Base-by-base conservation (phyloP, 2,888 invertebrate genomes). In the Idaea biselata region DNA sequence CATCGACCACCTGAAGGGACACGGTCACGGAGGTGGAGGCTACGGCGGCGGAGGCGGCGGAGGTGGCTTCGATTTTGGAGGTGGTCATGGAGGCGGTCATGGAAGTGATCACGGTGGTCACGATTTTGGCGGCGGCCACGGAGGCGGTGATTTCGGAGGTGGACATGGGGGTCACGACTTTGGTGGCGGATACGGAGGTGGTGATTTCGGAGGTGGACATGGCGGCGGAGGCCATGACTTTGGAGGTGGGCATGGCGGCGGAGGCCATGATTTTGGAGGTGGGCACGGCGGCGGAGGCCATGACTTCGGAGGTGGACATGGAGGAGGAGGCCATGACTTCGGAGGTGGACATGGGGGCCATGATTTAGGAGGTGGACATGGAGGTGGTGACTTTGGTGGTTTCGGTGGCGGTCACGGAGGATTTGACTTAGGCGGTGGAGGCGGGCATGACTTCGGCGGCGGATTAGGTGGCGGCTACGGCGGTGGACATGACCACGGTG, bases 1-100 rank as follows among this genome's bases (percentile, higher is more conserved):
- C 59, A 77, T 72, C 14, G 86, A 83, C n/a, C 83, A 85, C 63
- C 71, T 86, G 61, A 81, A 82, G 63, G 76, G 75, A 0, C 72
- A 74, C 58, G 76, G 74, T 14, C 78, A 76, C 16, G 71, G 76
- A 25, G 67, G 67, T 63, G 83, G 77, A 44, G 84, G 77, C 73
- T 81, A 88, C 1, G 87, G 87, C 8, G 80, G 88, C 58, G 91
- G 89, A 63, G 82, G 87, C 63, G 73, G 76, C 3, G 77, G 82
- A n/a, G 63, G 58, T n/a, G 65, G 56, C 56, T 56, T 56, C 11
- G 63, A 73, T 18, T 71, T 68, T 54, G 76, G 62, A 63, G 75
- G 74, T 55, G 74, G 75, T 66, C 82, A 76, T 5, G 56, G 56
- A 18, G 56, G 18, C 11, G 44, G 59, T 18, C 61, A 59, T 16